Evolutionary conservation across 2,888 invertebrate species (phyloP).

Genomic region (Limnephilus rhombicus): DNA sequence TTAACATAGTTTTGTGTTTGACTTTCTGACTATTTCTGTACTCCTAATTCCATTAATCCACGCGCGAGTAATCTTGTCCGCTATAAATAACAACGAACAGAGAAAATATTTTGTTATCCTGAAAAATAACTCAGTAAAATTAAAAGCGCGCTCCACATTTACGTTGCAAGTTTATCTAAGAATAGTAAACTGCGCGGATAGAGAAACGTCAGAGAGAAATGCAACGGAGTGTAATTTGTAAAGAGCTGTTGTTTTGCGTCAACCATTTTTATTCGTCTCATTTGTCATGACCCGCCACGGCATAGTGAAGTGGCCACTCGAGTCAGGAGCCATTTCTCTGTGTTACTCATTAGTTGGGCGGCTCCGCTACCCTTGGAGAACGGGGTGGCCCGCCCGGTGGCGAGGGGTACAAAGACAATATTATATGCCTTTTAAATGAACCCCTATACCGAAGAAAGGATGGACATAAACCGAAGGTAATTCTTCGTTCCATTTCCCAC

Average conservation of each 20-base stretch:
- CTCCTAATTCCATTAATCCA: background rate
- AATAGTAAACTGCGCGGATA: background rate
- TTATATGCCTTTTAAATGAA: background rate
- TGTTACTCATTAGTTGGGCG: slow-evolving; percentile 22
- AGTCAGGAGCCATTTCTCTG: slow-evolving; percentile 9
- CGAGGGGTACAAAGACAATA: background rate
- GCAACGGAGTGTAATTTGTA: slow-evolving; percentile 18
- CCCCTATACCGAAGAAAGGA: too few relatives aligned
- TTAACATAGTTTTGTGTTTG: too few relatives aligned
- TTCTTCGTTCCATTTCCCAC: too few relatives aligned
- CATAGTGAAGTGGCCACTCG: slow-evolving; percentile 32
- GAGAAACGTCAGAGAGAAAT: slow-evolving; percentile 17
- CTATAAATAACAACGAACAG: background rate
- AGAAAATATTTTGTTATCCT: background rate
- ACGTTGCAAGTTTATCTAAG: background rate
- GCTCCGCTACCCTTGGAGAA: background rate
- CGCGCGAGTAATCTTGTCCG: background rate
- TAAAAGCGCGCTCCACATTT: background rate
- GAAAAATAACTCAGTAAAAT: background rate
- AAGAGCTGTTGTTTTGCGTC: slow-evolving; percentile 33
- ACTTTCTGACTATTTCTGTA: background rate
- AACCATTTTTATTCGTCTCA: slow-evolving; percentile 28
- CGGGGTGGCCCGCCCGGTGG: background rate
- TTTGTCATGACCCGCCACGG: slow-evolving; percentile 12
- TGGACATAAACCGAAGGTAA: too few relatives aligned